These are phyloP conservation scores for Ennomos fuscantarius DNA, from an alignment of 2,888 invertebrate genomes.

Conservation along the genomic window DNA sequence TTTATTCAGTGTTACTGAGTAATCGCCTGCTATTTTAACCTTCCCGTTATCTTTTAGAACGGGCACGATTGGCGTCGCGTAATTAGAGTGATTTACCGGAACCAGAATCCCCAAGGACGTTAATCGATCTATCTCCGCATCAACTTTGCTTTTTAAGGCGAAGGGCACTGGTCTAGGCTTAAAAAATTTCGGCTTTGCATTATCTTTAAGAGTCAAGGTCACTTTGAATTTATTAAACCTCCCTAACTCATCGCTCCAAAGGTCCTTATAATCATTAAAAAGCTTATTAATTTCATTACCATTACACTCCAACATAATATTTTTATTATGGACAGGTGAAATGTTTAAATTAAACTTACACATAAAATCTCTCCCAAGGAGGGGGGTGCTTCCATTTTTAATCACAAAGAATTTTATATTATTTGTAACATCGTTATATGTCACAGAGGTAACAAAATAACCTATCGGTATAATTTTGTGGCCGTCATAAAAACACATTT, in stretches of 20 bases:
- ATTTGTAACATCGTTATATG: slow-evolving; percentile 19
- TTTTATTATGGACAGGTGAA: background rate
- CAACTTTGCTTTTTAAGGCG: slow-evolving; percentile 41
- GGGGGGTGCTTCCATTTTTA: slow-evolving; percentile 37
- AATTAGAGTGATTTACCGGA: slow-evolving; percentile 34
- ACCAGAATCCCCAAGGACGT: slow-evolving; percentile 38
- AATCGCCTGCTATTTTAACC: slow-evolving; percentile 31
- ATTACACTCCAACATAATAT: background rate
- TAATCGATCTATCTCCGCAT: slow-evolving; percentile 38
- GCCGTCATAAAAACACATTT: slow-evolving; percentile 38
- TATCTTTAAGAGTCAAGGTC: slow-evolving; percentile 28
- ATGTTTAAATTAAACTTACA: slow-evolving; percentile 1
- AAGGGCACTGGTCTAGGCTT: slow-evolving; percentile 45
- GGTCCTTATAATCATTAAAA: slow-evolving; percentile 6
- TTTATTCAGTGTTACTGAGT: slow-evolving; percentile 36
- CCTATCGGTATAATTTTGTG: slow-evolving; percentile 40
- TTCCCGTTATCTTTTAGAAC: slow-evolving; percentile 30
- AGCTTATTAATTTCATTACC: slow-evolving; percentile 3
- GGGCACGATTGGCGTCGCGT: slow-evolving; percentile 40
- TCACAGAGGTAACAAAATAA: slow-evolving; percentile 21
- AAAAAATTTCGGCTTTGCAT: slow-evolving; percentile 34
- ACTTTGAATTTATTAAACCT: slow-evolving; percentile 35
- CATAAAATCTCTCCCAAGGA: slow-evolving; percentile 1
- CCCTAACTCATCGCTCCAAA: slow-evolving; percentile 34
- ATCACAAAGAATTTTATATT: slow-evolving; percentile 36